phyloP scores from a whole-genome alignment of 2,797 vertebrate genomes.

The Denticeps clupeoides region DNA sequence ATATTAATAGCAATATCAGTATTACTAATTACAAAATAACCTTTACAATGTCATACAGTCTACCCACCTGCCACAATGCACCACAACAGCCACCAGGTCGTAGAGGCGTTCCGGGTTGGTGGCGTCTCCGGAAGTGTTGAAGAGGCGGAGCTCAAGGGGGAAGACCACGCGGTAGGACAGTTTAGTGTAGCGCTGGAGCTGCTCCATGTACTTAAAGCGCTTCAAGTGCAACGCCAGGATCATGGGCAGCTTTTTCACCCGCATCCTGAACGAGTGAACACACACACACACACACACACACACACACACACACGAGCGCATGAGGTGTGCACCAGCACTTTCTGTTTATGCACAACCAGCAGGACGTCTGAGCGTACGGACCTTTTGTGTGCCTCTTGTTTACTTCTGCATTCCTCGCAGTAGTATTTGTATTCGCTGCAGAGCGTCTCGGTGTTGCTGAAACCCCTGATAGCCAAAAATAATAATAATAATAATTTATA shows the following conservation, averaged over 20 bases:
- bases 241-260: slow-evolving; percentile 74
- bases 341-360: neutral
- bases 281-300: neutral
- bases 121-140: slow-evolving; percentile 77
- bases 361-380: slow-evolving; percentile 29
- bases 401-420: slow-evolving; percentile 81
- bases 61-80: slow-evolving; percentile 75
- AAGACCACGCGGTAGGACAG: slow-evolving; percentile 79
- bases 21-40: neutral
- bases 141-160: slow-evolving; percentile 76
- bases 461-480: slow-evolving; percentile 55
- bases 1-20: too few species aligned
- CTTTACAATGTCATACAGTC: neutral
- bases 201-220: slow-evolving; percentile 84
- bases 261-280: slow-evolving; percentile 15
- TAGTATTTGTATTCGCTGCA: slow-evolving; percentile 85
- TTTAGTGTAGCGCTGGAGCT: slow-evolving; percentile 80
- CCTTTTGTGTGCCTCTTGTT: slow-evolving; percentile 84
- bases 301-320: neutral
- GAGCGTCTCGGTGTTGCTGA: slow-evolving; percentile 82
- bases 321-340: neutral
- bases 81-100: slow-evolving; percentile 75
- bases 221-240: slow-evolving; percentile 80
- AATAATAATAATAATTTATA: neutral
- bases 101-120: slow-evolving; percentile 80